Conservation (phyloP, 2,113 vertebrate genomes). For the Rallus limicola region DNA sequence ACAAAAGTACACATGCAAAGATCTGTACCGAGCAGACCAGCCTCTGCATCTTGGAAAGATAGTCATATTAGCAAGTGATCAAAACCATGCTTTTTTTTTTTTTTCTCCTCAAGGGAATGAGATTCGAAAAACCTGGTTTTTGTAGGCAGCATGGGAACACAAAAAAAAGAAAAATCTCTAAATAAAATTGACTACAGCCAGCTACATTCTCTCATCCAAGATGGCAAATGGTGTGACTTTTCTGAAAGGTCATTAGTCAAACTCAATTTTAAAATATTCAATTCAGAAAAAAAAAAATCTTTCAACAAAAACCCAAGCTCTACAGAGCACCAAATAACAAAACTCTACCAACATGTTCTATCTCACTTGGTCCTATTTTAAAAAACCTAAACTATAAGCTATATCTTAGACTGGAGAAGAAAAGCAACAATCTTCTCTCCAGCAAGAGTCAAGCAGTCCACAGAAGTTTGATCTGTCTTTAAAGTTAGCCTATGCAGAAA, state of each 20-base stretch:
- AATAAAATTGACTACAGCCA: constrained; percentile 49
- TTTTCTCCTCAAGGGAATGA: neutral
- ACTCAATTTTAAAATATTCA: constrained; percentile 38
- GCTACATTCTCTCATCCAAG: constrained; percentile 25
- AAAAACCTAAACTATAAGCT: neutral
- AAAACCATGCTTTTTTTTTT: neutral
- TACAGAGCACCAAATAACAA: neutral
- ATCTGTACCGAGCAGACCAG: neutral
- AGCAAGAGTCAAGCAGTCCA: neutral
- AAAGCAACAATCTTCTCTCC: neutral
- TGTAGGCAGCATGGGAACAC: neutral
- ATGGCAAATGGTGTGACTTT: constrained; percentile 26
- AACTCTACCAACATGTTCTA: neutral
- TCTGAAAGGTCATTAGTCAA: constrained; percentile 46
- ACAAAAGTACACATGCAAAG: neutral
- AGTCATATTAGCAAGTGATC: neutral
- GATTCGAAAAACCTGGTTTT: neutral
- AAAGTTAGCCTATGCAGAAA: neutral
- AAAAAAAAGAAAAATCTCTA: neutral
- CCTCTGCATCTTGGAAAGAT: neutral
- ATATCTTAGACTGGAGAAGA: neutral
- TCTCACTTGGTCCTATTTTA: neutral
- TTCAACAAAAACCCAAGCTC: neutral
- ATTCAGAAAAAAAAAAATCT: neutral
- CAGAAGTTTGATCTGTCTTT: neutral